Percentiles rank a stretch among this genome's conserved stretches.
Evolutionary conservation across 2,113 vertebrate species (phyloP).

Genomic region (Mola mola): DNA sequence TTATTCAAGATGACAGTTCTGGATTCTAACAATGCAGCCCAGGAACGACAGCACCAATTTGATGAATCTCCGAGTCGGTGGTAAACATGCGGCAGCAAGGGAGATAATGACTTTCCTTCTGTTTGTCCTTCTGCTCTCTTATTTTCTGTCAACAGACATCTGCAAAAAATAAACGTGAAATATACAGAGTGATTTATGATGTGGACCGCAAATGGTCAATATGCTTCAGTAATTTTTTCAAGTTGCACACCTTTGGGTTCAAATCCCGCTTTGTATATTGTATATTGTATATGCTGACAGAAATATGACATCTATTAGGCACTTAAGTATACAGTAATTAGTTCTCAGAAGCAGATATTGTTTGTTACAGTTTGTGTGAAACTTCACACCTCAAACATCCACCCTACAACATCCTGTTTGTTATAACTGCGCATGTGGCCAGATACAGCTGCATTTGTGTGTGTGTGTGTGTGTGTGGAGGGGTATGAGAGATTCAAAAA

Average conservation of each 20-base stretch:
- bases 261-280: too few species aligned
- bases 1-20: conserved; percentile 65
- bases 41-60: conserved; percentile 54
- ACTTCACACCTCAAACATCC: conserved; percentile 71
- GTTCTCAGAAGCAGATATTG: conserved; percentile 57
- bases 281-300: too few species aligned
- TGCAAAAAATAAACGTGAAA: conserved; percentile 19
- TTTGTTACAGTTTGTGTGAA: conserved; percentile 64
- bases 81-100: conserved; percentile 54
- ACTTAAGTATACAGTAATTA: conserved; percentile 36
- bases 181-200: too few species aligned
- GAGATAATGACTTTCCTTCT: conserved; percentile 56
- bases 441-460: conserved; percentile 60
- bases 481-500: conserved; percentile 31
- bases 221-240: too few species aligned
- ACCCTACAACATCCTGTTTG: conserved; percentile 77
- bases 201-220: too few species aligned
- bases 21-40: conserved; percentile 53
- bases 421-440: conserved; percentile 66
- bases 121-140: conserved; percentile 52
- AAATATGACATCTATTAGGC: too few species aligned
- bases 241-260: too few species aligned
- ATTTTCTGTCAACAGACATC: conserved; percentile 44
- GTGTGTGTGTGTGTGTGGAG: conserved; percentile 12
- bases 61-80: conserved; percentile 40